Conservation (phyloP, 2,888 invertebrate genomes). For the Ischnura elegans region DNA sequence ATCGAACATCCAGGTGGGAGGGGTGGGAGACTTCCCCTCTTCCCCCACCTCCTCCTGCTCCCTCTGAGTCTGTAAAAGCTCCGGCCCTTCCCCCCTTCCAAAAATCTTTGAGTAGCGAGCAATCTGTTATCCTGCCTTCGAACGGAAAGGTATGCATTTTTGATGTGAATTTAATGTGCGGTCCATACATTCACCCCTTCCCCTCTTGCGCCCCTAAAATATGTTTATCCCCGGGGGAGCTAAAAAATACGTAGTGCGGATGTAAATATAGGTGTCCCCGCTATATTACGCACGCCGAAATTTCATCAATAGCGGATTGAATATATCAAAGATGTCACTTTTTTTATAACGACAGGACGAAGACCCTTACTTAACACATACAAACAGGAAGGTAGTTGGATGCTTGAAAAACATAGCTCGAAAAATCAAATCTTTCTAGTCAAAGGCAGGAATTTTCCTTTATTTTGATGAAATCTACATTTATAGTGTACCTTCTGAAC, state of each 20-base stretch:
- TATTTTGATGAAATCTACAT: too few species aligned
- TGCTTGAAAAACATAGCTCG: too few species aligned
- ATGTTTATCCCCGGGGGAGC: not conserved
- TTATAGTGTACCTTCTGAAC: too few species aligned
- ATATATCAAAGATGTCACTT: too few species aligned
- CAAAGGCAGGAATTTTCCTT: too few species aligned
- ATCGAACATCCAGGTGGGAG: not conserved
- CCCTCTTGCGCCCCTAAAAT: slow-evolving; percentile 13
- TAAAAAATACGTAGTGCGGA: not conserved
- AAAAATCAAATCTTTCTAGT: too few species aligned
- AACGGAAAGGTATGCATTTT: slow-evolving; percentile 49
- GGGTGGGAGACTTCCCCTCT: not conserved
- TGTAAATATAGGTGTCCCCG: too few species aligned
- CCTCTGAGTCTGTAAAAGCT: not conserved
- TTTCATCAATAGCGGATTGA: too few species aligned
- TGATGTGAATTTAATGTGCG: slow-evolving; percentile 61
- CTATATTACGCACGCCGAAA: too few species aligned
- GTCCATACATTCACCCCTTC: not conserved
- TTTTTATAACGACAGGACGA: too few species aligned
- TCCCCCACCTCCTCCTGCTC: not conserved
- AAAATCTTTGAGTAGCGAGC: slow-evolving; percentile 31
- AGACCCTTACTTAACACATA: too few species aligned
- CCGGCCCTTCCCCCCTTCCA: not conserved
- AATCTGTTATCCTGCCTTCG: slow-evolving; percentile 9
- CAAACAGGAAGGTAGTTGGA: too few species aligned